Percentiles rank a stretch among this genome's conserved stretches.
Conservation (phyloP, 2,797 vertebrate species). For the Tenualosa ilisha region DNA sequence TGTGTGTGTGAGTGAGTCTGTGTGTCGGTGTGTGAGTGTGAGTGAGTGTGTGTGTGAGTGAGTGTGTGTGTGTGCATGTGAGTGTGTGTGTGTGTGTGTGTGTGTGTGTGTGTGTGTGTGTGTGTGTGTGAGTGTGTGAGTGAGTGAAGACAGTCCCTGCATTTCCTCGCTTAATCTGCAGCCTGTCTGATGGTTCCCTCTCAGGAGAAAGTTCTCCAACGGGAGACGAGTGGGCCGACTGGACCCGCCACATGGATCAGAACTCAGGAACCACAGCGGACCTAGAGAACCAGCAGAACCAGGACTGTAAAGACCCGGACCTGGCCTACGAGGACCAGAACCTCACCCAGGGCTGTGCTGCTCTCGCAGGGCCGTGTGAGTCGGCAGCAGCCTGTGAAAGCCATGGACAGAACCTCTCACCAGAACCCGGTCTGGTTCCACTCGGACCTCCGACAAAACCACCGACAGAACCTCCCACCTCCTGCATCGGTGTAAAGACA, state of each 20-base stretch:
- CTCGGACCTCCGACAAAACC: background rate
- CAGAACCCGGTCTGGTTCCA: background rate
- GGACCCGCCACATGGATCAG: background rate
- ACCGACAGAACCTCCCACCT: background rate
- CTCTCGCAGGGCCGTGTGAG: no score
- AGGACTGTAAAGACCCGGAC: background rate
- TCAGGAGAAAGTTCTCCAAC: background rate
- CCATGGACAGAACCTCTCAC: background rate
- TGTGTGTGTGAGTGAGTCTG: background rate
- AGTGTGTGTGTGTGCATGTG: background rate
- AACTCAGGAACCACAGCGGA: background rate
- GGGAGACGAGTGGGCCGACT: background rate
- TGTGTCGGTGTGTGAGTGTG: background rate
- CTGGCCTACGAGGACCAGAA: background rate
- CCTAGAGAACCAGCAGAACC: background rate
- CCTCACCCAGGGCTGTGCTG: background rate
- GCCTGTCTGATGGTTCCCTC: background rate
- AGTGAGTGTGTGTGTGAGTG: background rate
- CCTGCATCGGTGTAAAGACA: background rate
- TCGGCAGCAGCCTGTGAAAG: no score
- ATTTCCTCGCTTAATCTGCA: no score
- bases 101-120: background rate
- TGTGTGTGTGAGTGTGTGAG: background rate
- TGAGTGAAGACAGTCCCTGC: no score
- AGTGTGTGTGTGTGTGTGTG: background rate